Percentiles rank a stretch among this genome's conserved stretches.
Evolutionary conservation across 2,113 vertebrate genomes (phyloP).

Genomic region (Rutilus rutilus): DNA sequence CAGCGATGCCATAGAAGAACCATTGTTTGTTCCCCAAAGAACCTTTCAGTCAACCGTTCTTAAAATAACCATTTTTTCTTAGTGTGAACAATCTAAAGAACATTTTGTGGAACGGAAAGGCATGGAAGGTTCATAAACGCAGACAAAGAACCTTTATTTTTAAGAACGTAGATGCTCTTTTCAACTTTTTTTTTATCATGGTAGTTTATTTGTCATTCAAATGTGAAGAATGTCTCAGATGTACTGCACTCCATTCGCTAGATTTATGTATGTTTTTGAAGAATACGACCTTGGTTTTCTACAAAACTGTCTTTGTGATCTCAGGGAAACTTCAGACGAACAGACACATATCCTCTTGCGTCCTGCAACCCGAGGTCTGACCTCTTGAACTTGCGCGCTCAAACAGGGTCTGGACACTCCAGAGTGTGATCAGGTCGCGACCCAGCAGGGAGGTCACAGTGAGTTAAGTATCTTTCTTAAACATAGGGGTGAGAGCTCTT

Average conservation of each 20-base stretch:
- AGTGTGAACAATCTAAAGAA: too few relatives aligned
- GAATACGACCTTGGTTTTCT: slow-evolving; percentile 5
- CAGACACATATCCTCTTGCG: slow-evolving; percentile 12
- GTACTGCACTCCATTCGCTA: background rate
- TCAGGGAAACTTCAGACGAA: slow-evolving; percentile 12
- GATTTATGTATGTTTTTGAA: slow-evolving; percentile 27
- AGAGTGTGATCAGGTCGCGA: slow-evolving; percentile 62
- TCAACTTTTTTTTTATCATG: background rate
- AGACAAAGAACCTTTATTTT: too few relatives aligned
- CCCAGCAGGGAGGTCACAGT: slow-evolving; percentile 59
- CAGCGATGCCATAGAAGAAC: too few relatives aligned
- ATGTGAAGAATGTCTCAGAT: background rate
- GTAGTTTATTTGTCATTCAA: slow-evolving; percentile 5
- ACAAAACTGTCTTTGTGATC: slow-evolving; percentile 28
- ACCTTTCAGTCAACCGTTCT: too few relatives aligned
- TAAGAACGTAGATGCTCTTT: background rate
- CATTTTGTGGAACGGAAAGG: too few relatives aligned
- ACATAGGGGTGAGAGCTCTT: slow-evolving; percentile 46
- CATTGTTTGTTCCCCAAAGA: too few relatives aligned
- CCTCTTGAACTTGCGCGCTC: slow-evolving; percentile 8
- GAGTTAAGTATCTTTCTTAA: slow-evolving; percentile 48
- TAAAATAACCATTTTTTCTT: too few relatives aligned
- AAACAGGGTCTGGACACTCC: slow-evolving; percentile 56
- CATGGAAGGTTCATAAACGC: too few relatives aligned
- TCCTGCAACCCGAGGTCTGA: slow-evolving; percentile 30